Conservation (phyloP, 2,797 vertebrate species). For the Sardinella longiceps region DNA sequence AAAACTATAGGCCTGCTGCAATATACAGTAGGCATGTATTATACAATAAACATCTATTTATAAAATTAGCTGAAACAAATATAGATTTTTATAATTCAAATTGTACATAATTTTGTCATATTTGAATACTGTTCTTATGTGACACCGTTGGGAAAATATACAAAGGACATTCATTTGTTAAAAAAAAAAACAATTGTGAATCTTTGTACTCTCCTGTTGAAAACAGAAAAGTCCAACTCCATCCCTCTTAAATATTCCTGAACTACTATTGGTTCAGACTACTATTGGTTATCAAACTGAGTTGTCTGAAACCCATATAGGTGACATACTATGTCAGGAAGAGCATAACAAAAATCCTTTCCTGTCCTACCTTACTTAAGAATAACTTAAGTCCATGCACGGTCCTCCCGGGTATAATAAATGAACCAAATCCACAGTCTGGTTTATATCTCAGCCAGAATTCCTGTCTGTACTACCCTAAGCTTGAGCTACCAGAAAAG, state of each 20-base stretch:
- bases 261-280: neutral
- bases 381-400: constrained; percentile 58
- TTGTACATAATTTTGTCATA: neutral
- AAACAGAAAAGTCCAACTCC: neutral
- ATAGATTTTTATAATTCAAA: too few species aligned
- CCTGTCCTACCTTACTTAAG: constrained; percentile 49
- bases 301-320: neutral
- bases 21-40: too few species aligned
- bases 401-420: constrained; percentile 62
- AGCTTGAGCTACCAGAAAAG: constrained; percentile 92
- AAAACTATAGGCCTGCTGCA: too few species aligned
- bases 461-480: constrained; percentile 81
- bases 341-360: constrained; percentile 3
- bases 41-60: neutral
- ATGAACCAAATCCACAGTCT: constrained; percentile 64
- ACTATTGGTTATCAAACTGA: neutral
- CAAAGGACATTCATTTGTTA: too few species aligned
- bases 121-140: neutral
- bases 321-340: neutral
- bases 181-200: neutral
- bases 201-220: neutral
- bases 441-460: constrained; percentile 80
- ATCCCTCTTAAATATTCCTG: neutral
- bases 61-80: neutral
- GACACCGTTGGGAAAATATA: neutral